These are phyloP conservation scores for Trinorchestia longiramus DNA, from an alignment of 1,140 invertebrate genomes.

Conservation along the genomic window DNA sequence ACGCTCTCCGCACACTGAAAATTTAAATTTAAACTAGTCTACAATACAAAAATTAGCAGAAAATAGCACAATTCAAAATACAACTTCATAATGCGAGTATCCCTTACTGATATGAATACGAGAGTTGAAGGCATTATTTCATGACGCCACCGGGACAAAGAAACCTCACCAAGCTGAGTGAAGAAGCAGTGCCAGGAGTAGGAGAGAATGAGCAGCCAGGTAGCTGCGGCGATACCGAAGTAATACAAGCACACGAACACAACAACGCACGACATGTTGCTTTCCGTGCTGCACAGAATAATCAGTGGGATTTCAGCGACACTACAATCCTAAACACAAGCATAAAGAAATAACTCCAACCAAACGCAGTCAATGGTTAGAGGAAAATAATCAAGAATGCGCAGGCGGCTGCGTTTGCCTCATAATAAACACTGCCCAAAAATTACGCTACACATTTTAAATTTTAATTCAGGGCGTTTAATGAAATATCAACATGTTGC, in stretches of 20 bases:
- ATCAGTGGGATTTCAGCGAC: neutral
- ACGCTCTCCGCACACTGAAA: slow-evolving; percentile 14
- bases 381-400: neutral
- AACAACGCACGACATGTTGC: slow-evolving; percentile 90
- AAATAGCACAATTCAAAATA: neutral
- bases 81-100: neutral
- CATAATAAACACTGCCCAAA: neutral
- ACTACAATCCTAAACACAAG: neutral
- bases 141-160: neutral
- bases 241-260: slow-evolving; percentile 96
- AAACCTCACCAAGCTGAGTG: slow-evolving; percentile 79
- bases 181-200: slow-evolving; percentile 94
- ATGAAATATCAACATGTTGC: too few relatives aligned
- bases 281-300: slow-evolving; percentile 76
- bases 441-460: neutral
- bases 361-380: neutral
- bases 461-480: too few relatives aligned
- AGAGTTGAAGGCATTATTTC: neutral
- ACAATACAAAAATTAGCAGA: neutral
- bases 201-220: slow-evolving; percentile 96
- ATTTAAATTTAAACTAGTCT: neutral
- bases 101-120: neutral
- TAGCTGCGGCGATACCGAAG: slow-evolving; percentile 91
- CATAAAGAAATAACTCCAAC: neutral
- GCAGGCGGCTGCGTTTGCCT: too few relatives aligned